Base-by-base conservation (phyloP, 2,113 vertebrate genomes). In the Tenebrosternarchus preto region DNA sequence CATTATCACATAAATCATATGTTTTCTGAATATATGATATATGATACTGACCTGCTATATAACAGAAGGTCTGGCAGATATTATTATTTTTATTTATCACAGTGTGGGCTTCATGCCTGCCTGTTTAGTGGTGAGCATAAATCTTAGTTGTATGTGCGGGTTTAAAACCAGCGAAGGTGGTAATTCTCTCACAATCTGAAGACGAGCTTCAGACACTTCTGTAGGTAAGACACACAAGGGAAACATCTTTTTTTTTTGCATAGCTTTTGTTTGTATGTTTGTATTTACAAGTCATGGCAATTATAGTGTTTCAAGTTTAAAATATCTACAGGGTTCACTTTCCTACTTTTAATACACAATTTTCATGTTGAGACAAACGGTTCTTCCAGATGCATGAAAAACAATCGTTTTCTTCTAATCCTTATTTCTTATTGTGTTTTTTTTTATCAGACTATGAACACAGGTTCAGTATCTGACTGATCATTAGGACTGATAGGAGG, bases 11-110 rank as follows among this genome's bases (percentile, higher is more conserved):
- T 74, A 74, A 80, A 24, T 70, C 0, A 33, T 19, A 19, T 57
- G 29, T 33, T 75, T 67, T 57, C 22, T 43, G 20, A n/a, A 6
- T 3, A 60, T 31, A 39, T 66, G 31, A 75, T 80, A 43, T 74
- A 80, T 72, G 63, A 25, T 59, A 33, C 31, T 68, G 64, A n/a
- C 31, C 4, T 39, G 43, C 55, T 74, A 36, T 11, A 75, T 75
- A 57, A 74, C 59, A 67, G 57, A 19, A 57, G 0, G 53, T 74
- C 78, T 63, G 82, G 86, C 82, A 78, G 20, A 77, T 83, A n/a
- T 89, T 4, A 6, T 85, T 85, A 84, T 77, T 86, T 85, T 87
- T 85, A 85, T 90, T 90, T 87, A 88, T 87, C 86, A 85, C 84
- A 53, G 50, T 80, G 69, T 82, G 74, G n/a, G 8, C 76, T 81